These are phyloP conservation scores for Corythoichthys intestinalis DNA, from an alignment of 2,113 vertebrate species.

Conservation along the genomic window DNA sequence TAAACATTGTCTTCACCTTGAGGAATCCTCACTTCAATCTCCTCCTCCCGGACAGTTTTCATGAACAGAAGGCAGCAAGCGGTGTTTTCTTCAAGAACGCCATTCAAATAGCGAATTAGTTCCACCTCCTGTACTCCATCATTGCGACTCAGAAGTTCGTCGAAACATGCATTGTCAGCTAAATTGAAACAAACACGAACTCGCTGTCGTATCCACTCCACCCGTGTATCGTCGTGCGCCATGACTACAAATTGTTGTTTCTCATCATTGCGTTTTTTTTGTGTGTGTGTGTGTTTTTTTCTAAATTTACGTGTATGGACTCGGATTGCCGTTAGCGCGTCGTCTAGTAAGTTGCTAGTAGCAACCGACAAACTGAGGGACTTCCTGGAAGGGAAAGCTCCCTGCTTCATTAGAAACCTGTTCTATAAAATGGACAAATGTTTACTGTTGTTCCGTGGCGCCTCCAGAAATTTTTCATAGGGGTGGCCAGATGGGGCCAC, in stretches of 20 bases:
- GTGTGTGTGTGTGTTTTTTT: too few species aligned
- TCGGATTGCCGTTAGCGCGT: neutral
- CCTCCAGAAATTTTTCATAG: too few species aligned
- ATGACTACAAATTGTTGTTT: constrained; percentile 23
- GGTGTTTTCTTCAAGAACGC: constrained; percentile 44
- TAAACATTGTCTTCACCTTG: constrained; percentile 60
- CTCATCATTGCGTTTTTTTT: neutral
- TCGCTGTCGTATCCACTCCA: constrained; percentile 80
- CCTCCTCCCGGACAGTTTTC: constrained; percentile 58
- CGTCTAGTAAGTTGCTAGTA: neutral
- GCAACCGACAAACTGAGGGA: constrained; percentile 11
- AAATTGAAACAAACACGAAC: constrained; percentile 66
- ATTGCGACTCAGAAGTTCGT: constrained; percentile 77
- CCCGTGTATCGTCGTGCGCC: constrained; percentile 76
- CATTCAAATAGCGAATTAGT: constrained; percentile 75
- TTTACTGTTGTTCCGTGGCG: too few species aligned
- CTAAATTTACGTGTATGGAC: too few species aligned
- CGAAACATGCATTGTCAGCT: constrained; percentile 61
- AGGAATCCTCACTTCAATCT: constrained; percentile 60
- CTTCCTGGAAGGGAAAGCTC: neutral
- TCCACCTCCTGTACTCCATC: constrained; percentile 68
- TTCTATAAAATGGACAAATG: too few species aligned
- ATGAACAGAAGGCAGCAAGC: constrained; percentile 74
- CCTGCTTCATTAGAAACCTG: neutral
- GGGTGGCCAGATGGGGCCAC: too few species aligned